Evolutionary conservation across 2,888 invertebrate species (phyloP).

Genomic region (Ametastegia equiseti): DNA sequence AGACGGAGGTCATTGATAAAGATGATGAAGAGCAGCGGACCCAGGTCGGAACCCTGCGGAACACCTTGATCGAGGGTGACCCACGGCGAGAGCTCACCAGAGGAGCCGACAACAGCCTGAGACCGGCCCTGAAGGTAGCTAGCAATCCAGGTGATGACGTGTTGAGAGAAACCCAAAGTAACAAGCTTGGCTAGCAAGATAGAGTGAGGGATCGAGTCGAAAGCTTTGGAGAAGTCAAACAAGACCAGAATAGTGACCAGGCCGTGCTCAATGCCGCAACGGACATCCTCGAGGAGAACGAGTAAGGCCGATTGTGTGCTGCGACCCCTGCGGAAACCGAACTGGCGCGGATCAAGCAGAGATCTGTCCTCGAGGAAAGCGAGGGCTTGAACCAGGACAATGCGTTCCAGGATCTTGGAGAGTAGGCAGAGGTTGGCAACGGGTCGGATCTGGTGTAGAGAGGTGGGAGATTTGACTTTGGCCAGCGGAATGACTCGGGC

Average conservation of each 20-base stretch:
- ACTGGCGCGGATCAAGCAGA: neutral
- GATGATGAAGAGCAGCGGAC: slow-evolving; percentile 32
- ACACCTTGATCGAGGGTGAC: slow-evolving; percentile 17
- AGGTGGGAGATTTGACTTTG: neutral
- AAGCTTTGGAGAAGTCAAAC: neutral
- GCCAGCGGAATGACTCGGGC: neutral
- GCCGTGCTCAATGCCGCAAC: neutral
- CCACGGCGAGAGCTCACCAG: neutral
- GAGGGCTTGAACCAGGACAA: neutral
- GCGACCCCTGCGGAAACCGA: neutral
- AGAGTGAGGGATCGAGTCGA: neutral
- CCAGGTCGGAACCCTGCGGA: slow-evolving; percentile 43
- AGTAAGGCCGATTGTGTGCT: neutral
- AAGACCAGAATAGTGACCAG: neutral
- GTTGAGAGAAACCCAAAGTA: neutral
- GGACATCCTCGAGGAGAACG: neutral
- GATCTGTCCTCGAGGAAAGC: neutral
- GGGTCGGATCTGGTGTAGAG: neutral
- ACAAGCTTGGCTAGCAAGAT: neutral
- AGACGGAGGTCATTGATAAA: slow-evolving; percentile 41
- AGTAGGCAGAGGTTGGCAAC: neutral
- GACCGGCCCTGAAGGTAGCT: neutral
- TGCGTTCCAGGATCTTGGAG: neutral
- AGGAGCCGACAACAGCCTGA: neutral
- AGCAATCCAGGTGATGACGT: neutral